Conservation (phyloP, 2,888 invertebrate species). For the Caenorhabditis panamensis region DNA sequence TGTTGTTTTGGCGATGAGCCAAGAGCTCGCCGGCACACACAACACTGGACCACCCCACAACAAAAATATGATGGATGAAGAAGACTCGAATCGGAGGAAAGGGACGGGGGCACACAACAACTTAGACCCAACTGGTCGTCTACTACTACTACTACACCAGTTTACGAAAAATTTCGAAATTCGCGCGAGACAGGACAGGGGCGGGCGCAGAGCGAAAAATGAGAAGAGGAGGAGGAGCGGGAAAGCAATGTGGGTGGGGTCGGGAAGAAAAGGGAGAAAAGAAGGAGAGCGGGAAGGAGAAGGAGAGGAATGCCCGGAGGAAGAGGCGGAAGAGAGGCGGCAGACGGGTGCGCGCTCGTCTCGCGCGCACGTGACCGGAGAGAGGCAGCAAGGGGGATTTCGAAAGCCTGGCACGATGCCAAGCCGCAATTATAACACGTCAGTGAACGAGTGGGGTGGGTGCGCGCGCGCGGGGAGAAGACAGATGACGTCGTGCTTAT, state of each 20-base stretch:
- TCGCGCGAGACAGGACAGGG: conserved; percentile 19
- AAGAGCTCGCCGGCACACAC: conserved; percentile 3
- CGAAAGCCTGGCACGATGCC: conserved; percentile 65
- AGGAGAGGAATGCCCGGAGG: conserved; percentile 28
- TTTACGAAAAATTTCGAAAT: conserved; percentile 63
- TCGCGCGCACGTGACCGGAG: conserved; percentile 59
- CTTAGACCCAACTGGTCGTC: conserved; percentile 17
- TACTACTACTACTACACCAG: conserved; percentile 6
- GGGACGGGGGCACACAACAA: conserved; percentile 23
- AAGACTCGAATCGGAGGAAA: conserved; percentile 27
- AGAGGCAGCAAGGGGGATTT: conserved; percentile 40
- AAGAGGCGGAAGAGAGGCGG: conserved; percentile 44
- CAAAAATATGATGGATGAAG: conserved; percentile 49
- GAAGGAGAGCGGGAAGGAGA: conserved; percentile 24
- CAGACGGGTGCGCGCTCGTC: conserved; percentile 52
- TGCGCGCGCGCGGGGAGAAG: conserved; percentile 48
- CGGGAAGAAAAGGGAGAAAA: conserved; percentile 33
- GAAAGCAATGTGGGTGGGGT: conserved; percentile 45
- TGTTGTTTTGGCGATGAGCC: conserved; percentile 56
- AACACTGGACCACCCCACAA: conserved; percentile 43
- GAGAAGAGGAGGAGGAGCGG: conserved; percentile 43
- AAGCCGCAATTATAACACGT: conserved; percentile 65
- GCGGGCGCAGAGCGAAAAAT: conserved; percentile 16
- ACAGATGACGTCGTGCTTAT: conserved; percentile 61
- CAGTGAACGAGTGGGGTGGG: conserved; percentile 59